A percentile compares a stretch with the other conserved stretches of the same genome.
phyloP scores from a whole-genome alignment of 1,140 invertebrate species.

The Mya arenaria region DNA sequence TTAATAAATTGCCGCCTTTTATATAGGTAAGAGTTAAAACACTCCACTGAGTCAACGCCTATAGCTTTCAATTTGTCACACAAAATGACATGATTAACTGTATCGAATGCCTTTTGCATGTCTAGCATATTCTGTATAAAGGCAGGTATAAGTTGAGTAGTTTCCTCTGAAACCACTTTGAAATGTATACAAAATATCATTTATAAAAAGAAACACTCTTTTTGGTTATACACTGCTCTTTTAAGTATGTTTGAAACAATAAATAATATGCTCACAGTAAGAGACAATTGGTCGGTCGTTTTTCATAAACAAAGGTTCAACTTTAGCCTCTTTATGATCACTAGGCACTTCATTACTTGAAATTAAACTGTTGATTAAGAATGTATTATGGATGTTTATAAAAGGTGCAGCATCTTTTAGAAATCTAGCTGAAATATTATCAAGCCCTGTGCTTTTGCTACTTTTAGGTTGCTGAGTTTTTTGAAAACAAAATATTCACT shows the following conservation, averaged over 20 bases:
- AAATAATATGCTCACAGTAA: not conserved
- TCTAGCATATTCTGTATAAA: not conserved
- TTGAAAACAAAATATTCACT: slow-evolving; percentile 6
- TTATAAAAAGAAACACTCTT: not conserved
- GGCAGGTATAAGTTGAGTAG: not conserved
- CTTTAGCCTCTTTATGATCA: not conserved
- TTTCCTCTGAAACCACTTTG: not conserved
- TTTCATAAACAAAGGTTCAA: slow-evolving; percentile 7
- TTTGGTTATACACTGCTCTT: not conserved
- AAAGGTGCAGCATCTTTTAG: no score
- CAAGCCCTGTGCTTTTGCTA: no score
- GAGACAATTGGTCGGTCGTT: not conserved
- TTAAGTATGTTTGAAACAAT: not conserved
- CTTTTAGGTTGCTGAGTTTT: no score
- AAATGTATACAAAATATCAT: not conserved
- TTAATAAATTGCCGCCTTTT: not conserved
- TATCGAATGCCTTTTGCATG: not conserved
- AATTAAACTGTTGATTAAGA: not conserved
- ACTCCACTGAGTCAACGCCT: not conserved
- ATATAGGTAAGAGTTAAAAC: not conserved
- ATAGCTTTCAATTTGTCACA: not conserved
- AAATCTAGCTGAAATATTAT: no score
- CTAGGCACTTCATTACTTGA: not conserved
- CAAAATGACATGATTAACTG: not conserved
- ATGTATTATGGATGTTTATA: no score